phyloP scores from a whole-genome alignment of 2,888 invertebrate species.

The Nymphalis polychloros region DNA sequence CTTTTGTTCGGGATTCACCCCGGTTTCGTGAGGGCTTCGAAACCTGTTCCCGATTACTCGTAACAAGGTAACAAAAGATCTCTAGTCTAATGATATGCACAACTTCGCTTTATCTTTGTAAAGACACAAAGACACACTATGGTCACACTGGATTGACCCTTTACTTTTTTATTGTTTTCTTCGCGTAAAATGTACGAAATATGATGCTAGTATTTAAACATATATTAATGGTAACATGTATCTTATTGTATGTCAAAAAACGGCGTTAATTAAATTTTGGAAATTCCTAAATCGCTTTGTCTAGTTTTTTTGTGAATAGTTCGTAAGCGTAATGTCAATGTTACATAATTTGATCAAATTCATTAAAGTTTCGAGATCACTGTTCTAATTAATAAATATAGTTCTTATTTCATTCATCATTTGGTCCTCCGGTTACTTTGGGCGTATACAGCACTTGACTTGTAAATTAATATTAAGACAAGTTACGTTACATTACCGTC shows the following conservation, averaged over 20 bases:
- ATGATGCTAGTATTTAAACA: neutral
- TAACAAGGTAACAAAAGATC: slow-evolving; percentile 54
- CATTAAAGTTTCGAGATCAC: too few species aligned
- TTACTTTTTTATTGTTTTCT: neutral
- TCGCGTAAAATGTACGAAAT: neutral
- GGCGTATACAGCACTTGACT: neutral
- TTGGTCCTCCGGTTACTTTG: too few species aligned
- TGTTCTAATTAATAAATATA: too few species aligned
- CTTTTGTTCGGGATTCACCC: slow-evolving; percentile 57
- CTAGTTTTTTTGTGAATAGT: too few species aligned
- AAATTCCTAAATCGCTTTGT: too few species aligned
- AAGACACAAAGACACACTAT: too few species aligned
- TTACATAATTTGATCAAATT: too few species aligned
- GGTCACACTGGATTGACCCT: neutral
- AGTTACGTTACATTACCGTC: slow-evolving; percentile 27
- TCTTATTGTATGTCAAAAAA: too few species aligned
- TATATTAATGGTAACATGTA: neutral
- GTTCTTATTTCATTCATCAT: too few species aligned
- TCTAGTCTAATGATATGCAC: slow-evolving; percentile 39
- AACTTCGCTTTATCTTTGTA: slow-evolving; percentile 15
- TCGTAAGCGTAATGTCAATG: too few species aligned
- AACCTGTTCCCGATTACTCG: slow-evolving; percentile 61
- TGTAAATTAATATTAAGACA: slow-evolving; percentile 21
- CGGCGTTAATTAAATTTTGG: too few species aligned
- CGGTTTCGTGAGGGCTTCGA: slow-evolving; percentile 54